phyloP scores from a whole-genome alignment of 1,140 invertebrate genomes.

The Hirudo medicinalis region DNA sequence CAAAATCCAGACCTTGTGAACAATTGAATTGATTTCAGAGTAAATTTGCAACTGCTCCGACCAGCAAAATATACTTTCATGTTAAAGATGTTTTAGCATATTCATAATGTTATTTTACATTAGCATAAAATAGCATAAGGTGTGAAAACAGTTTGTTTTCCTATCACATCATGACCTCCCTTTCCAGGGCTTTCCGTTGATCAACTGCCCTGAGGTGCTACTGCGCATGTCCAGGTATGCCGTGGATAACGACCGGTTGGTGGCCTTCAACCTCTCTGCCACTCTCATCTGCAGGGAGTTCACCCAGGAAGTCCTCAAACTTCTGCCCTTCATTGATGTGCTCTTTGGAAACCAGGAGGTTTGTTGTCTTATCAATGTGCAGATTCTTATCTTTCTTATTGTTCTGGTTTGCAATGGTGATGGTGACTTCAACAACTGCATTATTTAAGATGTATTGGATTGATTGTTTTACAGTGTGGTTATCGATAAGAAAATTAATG shows the following conservation, averaged over 20 bases:
- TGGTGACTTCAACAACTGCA: not conserved
- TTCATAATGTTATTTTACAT: no score
- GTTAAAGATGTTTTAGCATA: no score
- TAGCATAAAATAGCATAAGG: no score
- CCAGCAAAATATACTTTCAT: no score
- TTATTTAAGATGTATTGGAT: not conserved
- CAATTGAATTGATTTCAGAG: no score
- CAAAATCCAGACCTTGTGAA: not conserved
- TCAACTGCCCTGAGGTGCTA: conserved; percentile 76
- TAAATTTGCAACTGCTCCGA: no score
- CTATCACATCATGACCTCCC: no score
- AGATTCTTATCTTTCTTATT: not conserved
- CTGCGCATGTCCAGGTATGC: conserved; percentile 62
- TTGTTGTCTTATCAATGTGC: conserved; percentile 27
- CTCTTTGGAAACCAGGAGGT: conserved; percentile 88
- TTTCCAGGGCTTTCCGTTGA: conserved; percentile 82
- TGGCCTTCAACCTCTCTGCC: conserved; percentile 88
- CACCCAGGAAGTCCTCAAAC: conserved; percentile 63
- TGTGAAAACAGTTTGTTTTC: no score
- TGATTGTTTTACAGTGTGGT: not conserved
- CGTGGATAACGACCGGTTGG: conserved; percentile 59
- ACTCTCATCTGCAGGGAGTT: conserved; percentile 85
- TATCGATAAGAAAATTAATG: no score
- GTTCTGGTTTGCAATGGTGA: no score
- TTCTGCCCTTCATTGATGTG: conserved; percentile 84